These are phyloP conservation scores for Peromyscus maniculatus DNA, from an alignment of 2,113 vertebrate species.

Conservation along the genomic window DNA sequence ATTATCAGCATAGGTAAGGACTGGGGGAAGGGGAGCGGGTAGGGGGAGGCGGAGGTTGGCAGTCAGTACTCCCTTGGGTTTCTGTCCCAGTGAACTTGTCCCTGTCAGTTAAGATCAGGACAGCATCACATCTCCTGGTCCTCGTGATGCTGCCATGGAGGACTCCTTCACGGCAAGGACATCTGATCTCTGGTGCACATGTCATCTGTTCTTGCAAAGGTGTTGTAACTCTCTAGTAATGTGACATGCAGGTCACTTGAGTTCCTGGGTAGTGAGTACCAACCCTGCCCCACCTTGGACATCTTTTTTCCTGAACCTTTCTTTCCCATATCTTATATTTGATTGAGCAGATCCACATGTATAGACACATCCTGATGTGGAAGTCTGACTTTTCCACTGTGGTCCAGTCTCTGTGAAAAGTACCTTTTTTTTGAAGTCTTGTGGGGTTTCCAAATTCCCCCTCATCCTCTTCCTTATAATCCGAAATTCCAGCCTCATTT, in stretches of 20 bases:
- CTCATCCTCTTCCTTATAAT: neutral
- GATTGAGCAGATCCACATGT: neutral
- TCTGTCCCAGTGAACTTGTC: neutral
- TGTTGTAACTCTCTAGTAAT: neutral
- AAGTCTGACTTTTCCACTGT: neutral
- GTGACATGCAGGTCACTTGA: neutral
- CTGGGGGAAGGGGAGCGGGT: neutral
- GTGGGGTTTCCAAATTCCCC: neutral
- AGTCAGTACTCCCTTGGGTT: no score
- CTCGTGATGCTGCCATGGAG: neutral
- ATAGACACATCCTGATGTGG: neutral
- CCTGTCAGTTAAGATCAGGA: neutral
- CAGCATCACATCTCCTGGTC: neutral
- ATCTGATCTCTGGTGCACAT: neutral
- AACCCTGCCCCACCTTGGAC: neutral
- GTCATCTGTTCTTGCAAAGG: slow-evolving; percentile 39
- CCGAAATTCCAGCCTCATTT: slow-evolving; percentile 38
- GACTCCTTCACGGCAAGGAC: neutral
- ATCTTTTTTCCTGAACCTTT: neutral
- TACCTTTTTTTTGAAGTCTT: slow-evolving; percentile 9
- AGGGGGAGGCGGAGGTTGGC: no score
- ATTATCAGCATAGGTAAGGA: neutral
- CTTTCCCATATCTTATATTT: slow-evolving; percentile 22
- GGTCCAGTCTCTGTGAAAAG: neutral
- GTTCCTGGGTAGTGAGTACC: neutral